Evolutionary conservation across 2,113 vertebrate species (phyloP).

Genomic region (Colius striatus): DNA sequence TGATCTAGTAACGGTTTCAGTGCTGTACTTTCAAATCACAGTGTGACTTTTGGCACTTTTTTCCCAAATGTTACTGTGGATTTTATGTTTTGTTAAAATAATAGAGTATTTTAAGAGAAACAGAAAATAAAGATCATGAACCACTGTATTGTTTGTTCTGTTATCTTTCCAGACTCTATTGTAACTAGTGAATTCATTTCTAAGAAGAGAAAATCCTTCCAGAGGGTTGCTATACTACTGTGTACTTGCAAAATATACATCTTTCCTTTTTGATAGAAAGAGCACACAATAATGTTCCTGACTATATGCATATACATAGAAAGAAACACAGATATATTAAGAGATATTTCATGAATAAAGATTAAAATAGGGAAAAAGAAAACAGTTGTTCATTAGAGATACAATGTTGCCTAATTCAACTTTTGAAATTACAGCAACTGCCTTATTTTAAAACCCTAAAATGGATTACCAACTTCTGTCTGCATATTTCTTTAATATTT

Average conservation of each 20-base stretch:
- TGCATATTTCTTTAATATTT: background rate
- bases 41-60: background rate
- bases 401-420: background rate
- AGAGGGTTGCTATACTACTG: background rate
- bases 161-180: background rate
- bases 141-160: background rate
- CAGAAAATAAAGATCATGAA: conserved; percentile 4
- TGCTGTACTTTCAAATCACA: background rate
- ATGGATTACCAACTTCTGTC: background rate
- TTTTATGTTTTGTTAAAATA: background rate
- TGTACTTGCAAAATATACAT: background rate
- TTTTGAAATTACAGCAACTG: background rate
- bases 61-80: background rate
- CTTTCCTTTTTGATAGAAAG: background rate
- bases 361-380: background rate
- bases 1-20: background rate
- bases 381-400: background rate
- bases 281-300: background rate
- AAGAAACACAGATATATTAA: background rate
- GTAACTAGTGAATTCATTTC: background rate
- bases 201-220: background rate
- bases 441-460: background rate
- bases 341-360: background rate
- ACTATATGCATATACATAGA: background rate
- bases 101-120: background rate